Evolutionary conservation across 2,797 vertebrate genomes (phyloP).

Genomic region (Macroramphosus scolopax): DNA sequence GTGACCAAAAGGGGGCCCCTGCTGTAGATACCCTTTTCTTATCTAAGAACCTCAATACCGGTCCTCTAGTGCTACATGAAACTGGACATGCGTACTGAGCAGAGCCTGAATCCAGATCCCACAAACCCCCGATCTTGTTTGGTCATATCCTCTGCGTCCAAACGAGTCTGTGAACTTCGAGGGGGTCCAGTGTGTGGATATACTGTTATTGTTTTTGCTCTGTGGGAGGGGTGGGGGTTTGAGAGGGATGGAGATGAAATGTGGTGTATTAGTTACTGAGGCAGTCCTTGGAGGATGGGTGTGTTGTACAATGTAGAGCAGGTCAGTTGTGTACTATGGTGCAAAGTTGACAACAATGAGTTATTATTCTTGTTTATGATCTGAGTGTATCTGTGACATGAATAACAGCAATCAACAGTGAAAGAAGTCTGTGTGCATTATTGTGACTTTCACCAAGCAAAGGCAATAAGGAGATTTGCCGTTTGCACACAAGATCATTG

Average conservation of each 20-base stretch:
- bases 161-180: constrained; percentile 62
- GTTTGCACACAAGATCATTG: no score
- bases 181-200: constrained; percentile 68
- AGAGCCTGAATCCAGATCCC: constrained; percentile 62
- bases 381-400: constrained; percentile 83
- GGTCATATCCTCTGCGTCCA: constrained; percentile 47
- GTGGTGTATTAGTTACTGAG: constrained; percentile 76
- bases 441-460: constrained; percentile 37
- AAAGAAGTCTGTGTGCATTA: constrained; percentile 61
- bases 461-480: no score
- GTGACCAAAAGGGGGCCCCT: constrained; percentile 72
- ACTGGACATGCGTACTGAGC: constrained; percentile 68
- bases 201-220: constrained; percentile 75
- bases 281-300: constrained; percentile 75
- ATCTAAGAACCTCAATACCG: constrained; percentile 67
- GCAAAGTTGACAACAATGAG: constrained; percentile 72
- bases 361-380: constrained; percentile 83
- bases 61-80: constrained; percentile 58
- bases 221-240: constrained; percentile 42
- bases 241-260: constrained; percentile 44
- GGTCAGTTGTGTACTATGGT: constrained; percentile 78
- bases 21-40: constrained; percentile 72
- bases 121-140: constrained; percentile 51
- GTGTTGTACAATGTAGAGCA: constrained; percentile 84
- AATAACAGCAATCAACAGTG: constrained; percentile 83